Base-by-base conservation (phyloP, 2,113 vertebrate species). In the Hippocampus comes region DNA sequence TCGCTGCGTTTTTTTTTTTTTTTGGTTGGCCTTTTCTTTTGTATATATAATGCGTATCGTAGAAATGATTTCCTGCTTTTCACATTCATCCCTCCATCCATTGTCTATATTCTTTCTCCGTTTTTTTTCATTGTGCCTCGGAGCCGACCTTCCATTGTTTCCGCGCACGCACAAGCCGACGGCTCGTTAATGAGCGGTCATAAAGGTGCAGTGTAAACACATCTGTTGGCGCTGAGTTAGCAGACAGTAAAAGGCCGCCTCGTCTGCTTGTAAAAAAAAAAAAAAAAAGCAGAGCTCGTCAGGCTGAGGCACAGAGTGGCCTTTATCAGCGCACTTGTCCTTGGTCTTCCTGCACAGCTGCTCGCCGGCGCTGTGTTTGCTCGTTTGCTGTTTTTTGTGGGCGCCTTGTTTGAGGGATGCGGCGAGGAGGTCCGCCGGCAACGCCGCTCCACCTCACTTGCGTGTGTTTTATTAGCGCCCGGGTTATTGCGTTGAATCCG, bases 141-240 rank as follows among this genome's bases (percentile, higher is more conserved):
- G 9, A n/a, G 21, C 49, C 21, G 82, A 75, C 76, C 68, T 78
- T 74, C 80, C 73, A 66, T 84, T 82, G 83, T 83, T 76, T 82
- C 57, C 71, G 75, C 80, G 63, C 78, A 67, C 79, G 68, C 74
- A 68, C 74, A 78, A 49, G 78, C 82, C 82, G 83, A 86, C 84
- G 81, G 86, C 88, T 82, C 75, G 34, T 86, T 89, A 89, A 89
- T 89, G 86, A 82, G 82, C 86, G 83, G 83, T 84, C 88, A 82
- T 91, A 91, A 91, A 91, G 81, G 80, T 70, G 56, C 56, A 79
- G 83, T 79, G 88, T 89, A 88, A 89, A 89, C 88, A 89, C 87
- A 89, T 89, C 87, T 89, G 87, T 83, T 82, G 81, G 76, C 75
- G 66, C 84, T 76, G 85, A 71, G 79, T 83, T 89, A 84, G 74